A percentile compares a stretch with the other conserved stretches of the same genome.
phyloP scores from a whole-genome alignment of 23 tunicate species.

The Ascidia mentula region DNA sequence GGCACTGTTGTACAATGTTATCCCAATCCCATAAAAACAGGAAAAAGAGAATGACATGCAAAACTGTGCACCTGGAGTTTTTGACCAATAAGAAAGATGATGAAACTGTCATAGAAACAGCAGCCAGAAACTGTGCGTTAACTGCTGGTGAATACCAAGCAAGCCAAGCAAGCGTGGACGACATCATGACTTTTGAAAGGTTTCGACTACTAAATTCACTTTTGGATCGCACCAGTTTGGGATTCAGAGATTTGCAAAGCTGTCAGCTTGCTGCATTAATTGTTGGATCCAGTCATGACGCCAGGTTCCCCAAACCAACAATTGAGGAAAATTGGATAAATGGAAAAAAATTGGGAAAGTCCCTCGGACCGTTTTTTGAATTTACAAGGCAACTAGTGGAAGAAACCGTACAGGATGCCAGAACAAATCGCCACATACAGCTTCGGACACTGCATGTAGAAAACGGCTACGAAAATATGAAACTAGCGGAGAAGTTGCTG shows the following conservation, averaged over 20 bases:
- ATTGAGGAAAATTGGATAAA: no score
- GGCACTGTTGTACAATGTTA: no score
- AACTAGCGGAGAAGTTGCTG: not conserved
- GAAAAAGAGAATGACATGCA: no score
- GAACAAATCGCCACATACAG: not conserved
- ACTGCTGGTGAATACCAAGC: no score
- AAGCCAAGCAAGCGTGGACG: no score
- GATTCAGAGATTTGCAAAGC: not conserved
- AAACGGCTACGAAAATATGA: not conserved
- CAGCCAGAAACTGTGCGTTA: no score
- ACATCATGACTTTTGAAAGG: no score
- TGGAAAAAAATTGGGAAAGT: not conserved
- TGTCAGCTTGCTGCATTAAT: not conserved
- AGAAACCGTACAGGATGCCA: not conserved
- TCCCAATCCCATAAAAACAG: no score
- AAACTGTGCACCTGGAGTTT: no score
- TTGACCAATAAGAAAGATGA: no score
- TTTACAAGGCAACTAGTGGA: not conserved
- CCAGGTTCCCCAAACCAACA: not conserved
- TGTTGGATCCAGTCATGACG: not conserved
- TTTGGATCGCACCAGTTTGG: not conserved
- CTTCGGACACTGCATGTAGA: not conserved
- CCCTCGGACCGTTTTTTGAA: not conserved
- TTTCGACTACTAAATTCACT: not conserved
- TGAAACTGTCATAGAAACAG: no score